Evolutionary conservation across 2,888 invertebrate species (phyloP).

Genomic region (Pedicia rivosa): DNA sequence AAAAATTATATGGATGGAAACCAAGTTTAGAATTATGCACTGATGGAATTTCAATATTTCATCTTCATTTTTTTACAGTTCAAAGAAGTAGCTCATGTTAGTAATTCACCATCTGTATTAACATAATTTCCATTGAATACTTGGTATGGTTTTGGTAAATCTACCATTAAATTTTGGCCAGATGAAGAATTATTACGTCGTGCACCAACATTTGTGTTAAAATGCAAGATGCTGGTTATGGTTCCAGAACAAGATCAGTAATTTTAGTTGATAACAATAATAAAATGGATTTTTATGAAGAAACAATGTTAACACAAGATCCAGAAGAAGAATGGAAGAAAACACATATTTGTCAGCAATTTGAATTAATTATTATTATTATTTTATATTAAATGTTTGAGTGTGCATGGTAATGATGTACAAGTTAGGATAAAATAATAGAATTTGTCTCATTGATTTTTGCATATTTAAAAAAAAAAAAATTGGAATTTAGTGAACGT

Average conservation of each 20-base stretch:
- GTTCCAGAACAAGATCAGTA: constrained; percentile 53
- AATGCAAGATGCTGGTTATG: constrained; percentile 35
- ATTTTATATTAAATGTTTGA: too few relatives aligned
- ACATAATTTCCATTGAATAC: constrained; percentile 28
- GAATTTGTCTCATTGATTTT: too few relatives aligned
- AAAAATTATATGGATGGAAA: too few relatives aligned
- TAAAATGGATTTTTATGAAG: constrained; percentile 45
- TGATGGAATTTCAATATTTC: too few relatives aligned
- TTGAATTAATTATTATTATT: too few relatives aligned
- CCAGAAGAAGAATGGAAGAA: constrained; percentile 32
- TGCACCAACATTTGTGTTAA: constrained; percentile 46
- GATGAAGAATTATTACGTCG: constrained; percentile 47
- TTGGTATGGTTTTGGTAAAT: constrained; percentile 54
- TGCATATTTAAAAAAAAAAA: too few relatives aligned
- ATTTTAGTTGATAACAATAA: constrained; percentile 46
- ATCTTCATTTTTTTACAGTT: too few relatives aligned
- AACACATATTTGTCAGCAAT: constrained; percentile 33
- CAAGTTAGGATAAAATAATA: too few relatives aligned
- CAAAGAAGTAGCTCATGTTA: too few relatives aligned
- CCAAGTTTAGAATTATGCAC: too few relatives aligned
- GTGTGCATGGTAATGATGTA: too few relatives aligned
- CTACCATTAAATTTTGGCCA: constrained; percentile 52
- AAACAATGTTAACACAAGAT: constrained; percentile 37
- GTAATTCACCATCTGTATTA: constrained; percentile 30
- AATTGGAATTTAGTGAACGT: too few relatives aligned